These are phyloP conservation scores for Cataglyphis livida DNA, from an alignment of 2,888 invertebrate genomes.

Conservation along the genomic window DNA sequence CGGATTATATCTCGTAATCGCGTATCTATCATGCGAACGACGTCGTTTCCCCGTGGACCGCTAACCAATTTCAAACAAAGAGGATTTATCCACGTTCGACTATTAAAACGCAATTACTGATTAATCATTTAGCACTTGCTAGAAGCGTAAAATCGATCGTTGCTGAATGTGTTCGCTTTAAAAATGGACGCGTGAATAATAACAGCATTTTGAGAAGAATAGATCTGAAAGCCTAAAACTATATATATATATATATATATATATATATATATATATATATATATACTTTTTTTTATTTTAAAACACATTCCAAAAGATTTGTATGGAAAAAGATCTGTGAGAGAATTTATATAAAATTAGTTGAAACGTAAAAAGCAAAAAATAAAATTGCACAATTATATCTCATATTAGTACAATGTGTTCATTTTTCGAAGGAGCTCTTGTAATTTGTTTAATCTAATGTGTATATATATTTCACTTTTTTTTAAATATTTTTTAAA, in stretches of 20 bases:
- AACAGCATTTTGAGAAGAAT: not conserved
- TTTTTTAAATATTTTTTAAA: not conserved
- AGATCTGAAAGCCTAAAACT: not conserved
- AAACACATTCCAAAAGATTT: not conserved
- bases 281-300: not conserved
- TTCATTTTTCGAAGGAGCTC: not conserved
- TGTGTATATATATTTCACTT: not conserved
- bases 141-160: slow-evolving; percentile 11
- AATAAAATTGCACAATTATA: slow-evolving; percentile 4
- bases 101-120: slow-evolving; percentile 43
- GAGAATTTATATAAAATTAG: not conserved
- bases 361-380: not conserved
- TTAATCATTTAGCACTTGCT: slow-evolving; percentile 10
- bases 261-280: not conserved
- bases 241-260: not conserved
- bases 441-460: not conserved
- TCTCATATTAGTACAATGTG: not conserved
- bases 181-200: not conserved
- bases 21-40: slow-evolving; percentile 27
- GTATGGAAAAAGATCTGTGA: not conserved
- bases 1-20: slow-evolving; percentile 50
- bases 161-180: not conserved
- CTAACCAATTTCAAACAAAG: slow-evolving; percentile 32
- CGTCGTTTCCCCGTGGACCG: slow-evolving; percentile 19
- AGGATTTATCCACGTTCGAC: not conserved